Evolutionary conservation across 2,888 invertebrate species (phyloP).

Genomic region (Pocota personata): DNA sequence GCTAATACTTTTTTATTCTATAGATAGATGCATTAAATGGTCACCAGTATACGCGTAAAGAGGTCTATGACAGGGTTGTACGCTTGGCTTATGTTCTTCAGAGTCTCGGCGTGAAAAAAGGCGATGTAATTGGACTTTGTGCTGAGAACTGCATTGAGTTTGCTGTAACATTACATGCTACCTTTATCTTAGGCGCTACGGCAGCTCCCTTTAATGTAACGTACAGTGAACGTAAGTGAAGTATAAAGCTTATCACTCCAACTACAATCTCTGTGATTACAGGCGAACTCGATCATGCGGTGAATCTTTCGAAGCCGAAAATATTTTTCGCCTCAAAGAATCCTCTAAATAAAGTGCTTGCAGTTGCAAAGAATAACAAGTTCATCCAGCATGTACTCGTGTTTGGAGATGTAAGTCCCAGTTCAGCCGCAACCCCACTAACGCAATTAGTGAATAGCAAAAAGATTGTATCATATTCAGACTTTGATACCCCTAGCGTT

Average conservation of each 20-base stretch:
- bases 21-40: constrained; percentile 80
- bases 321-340: constrained; percentile 87
- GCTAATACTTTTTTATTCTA: not conserved
- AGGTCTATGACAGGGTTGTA: constrained; percentile 78
- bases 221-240: constrained; percentile 84
- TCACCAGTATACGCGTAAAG: constrained; percentile 77
- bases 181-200: constrained; percentile 84
- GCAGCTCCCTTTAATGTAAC: constrained; percentile 85
- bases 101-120: constrained; percentile 82
- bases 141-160: constrained; percentile 85
- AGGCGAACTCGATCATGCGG: constrained; percentile 88
- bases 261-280: constrained; percentile 51
- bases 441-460: constrained; percentile 77
- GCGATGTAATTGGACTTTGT: constrained; percentile 84
- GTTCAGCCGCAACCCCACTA: constrained; percentile 76
- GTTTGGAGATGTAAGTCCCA: constrained; percentile 83
- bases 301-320: constrained; percentile 88
- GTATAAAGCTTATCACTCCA: not conserved
- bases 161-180: constrained; percentile 83
- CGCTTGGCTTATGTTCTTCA: constrained; percentile 81
- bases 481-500: constrained; percentile 82
- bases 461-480: constrained; percentile 79
- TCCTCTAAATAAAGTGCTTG: constrained; percentile 85
- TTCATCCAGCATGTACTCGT: constrained; percentile 85
- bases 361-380: constrained; percentile 84